These are phyloP conservation scores for Etheostoma nigrum DNA, from an alignment of 2,797 vertebrate species.

Conservation along the genomic window DNA sequence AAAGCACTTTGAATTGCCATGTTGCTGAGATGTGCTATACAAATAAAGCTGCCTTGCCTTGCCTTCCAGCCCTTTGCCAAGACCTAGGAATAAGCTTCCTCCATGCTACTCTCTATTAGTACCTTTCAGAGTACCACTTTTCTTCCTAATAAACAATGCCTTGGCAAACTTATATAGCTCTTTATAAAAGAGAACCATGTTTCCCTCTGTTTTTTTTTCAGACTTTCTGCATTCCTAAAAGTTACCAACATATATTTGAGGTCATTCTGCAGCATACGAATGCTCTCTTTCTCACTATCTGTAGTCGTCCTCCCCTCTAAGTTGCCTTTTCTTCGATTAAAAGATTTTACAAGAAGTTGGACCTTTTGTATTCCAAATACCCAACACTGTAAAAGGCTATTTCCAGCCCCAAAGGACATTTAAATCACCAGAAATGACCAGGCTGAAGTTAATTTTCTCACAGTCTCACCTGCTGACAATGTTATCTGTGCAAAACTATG, in stretches of 20 bases:
- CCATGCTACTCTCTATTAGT: background rate
- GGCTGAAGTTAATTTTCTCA: conserved; percentile 6
- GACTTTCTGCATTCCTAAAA: background rate
- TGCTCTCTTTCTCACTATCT: background rate
- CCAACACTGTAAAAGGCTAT: conserved; percentile 1
- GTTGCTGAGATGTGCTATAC: too few species aligned
- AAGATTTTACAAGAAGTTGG: background rate
- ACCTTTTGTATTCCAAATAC: conserved; percentile 8
- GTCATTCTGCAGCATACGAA: background rate
- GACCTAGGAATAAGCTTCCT: background rate
- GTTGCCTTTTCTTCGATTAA: background rate
- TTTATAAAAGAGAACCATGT: background rate
- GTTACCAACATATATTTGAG: background rate
- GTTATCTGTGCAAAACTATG: conserved; percentile 23
- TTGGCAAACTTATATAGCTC: background rate
- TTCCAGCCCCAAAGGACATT: conserved; percentile 10
- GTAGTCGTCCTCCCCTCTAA: background rate
- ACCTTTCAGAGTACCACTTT: background rate
- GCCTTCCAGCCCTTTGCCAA: background rate
- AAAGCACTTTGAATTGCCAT: too few species aligned
- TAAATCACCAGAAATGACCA: background rate
- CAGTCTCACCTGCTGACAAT: conserved; percentile 9
- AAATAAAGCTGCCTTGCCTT: too few species aligned
- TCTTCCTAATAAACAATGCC: background rate
- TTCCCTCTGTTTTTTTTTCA: background rate